Evolutionary conservation across 2,113 vertebrate species (phyloP), one percentile per base, ranked within the genome.

Genomic region (Crotalus horridus): DNA sequence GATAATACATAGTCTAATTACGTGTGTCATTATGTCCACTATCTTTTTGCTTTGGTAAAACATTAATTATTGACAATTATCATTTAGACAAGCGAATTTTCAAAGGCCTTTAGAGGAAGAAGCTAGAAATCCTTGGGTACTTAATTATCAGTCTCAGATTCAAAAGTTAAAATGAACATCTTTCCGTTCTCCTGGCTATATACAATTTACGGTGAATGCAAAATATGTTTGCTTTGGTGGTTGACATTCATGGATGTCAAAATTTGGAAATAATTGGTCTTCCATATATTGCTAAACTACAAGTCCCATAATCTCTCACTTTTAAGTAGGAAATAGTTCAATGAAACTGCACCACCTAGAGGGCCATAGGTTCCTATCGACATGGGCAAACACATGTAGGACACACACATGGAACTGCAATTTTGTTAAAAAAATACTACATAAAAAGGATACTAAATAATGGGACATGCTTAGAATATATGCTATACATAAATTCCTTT

Each of bases 31-130:
- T 0, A 43, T 61, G 20, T 15, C 91, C 53, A 39, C 7, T 23
- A 59, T 15, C 13, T 4, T 55, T 39, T 11, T 85, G 90, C 86
- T 88, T 93, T 93, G 90, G 69, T 39, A 90, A 95, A 91, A 15
- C 87, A 39, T 93, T 33, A 59, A 58, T 90, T 90, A 61, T 93
- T 91, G 64, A 93, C 33, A 46, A 93, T 39, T 87, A 54, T 93
- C 89, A 51, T 51, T 90, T 88, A 43, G 94, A 92, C 90, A 92
- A 89, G 20, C 92, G n/a, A 51, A 20, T 89, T 1, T 64, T 90
- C n/a, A 61, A 89, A 12, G 23, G 10, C 29, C 69, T 59, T 92
- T 43, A n/a, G 59, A 58, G 48, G 26, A 26, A 48, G 43, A 69
- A 59, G 3, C 1, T 93, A 55, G n/a, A 51, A 94, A 74, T 6